phyloP scores from a whole-genome alignment of 2,113 vertebrate species.

The Limnothrissa miodon region DNA sequence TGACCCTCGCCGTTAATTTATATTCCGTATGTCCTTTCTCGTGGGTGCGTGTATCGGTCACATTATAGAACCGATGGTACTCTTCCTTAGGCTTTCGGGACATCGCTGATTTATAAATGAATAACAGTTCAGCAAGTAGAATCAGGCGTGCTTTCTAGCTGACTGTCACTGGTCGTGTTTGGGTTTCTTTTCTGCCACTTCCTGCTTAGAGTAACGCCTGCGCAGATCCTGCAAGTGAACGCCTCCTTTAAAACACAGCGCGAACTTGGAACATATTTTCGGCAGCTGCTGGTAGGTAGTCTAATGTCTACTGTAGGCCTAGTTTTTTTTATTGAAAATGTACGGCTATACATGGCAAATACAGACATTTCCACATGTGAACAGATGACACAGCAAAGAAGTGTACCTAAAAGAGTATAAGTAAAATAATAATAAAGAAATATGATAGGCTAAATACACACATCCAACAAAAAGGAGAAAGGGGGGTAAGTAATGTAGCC shows the following conservation, averaged over 20 bases:
- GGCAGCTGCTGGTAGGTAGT: too few species aligned
- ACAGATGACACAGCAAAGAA: too few species aligned
- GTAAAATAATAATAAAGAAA: too few species aligned
- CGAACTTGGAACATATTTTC: too few species aligned
- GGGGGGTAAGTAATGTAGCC: not conserved
- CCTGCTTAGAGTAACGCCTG: not conserved
- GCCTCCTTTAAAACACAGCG: not conserved
- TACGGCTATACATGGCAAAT: too few species aligned
- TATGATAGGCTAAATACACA: too few species aligned
- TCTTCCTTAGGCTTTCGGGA: slow-evolving; percentile 81
- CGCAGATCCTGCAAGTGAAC: not conserved
- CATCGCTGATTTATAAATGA: slow-evolving; percentile 61
- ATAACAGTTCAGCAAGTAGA: not conserved
- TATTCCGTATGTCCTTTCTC: slow-evolving; percentile 90
- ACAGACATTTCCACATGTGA: too few species aligned
- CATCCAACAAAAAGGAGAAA: too few species aligned
- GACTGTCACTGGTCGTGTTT: slow-evolving; percentile 3
- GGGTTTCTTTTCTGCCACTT: not conserved
- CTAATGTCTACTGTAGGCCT: too few species aligned
- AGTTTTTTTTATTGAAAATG: too few species aligned
- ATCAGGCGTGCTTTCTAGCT: not conserved
- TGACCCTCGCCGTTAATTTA: slow-evolving; percentile 84
- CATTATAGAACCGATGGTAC: slow-evolving; percentile 78
- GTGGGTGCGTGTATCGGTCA: slow-evolving; percentile 80
- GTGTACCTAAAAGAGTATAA: too few species aligned